Conservation (phyloP, 2,113 vertebrate species). For the Proterorhinus semilunaris region DNA sequence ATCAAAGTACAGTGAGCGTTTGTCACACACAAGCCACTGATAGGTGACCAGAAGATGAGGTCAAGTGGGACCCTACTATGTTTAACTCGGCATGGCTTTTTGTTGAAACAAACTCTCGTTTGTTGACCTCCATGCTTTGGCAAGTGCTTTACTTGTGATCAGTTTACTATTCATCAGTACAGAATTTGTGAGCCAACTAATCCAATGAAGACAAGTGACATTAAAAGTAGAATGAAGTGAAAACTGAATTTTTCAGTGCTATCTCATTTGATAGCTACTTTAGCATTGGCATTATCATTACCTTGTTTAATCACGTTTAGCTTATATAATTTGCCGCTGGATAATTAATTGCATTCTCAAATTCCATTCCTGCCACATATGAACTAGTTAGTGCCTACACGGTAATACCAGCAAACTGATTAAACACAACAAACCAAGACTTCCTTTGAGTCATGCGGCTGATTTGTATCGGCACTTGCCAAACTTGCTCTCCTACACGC, state of each 20-base stretch:
- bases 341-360: neutral
- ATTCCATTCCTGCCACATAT: neutral
- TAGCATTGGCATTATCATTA: no score
- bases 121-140: no score
- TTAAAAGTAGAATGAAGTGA: no score
- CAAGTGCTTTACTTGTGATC: no score
- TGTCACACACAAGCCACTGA: constrained; percentile 59
- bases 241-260: no score
- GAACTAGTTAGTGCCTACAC: constrained; percentile 12
- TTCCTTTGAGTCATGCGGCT: constrained; percentile 16
- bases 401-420: constrained; percentile 31
- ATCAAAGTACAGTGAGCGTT: constrained; percentile 71
- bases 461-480: constrained; percentile 28
- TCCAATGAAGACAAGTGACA: no score
- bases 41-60: constrained; percentile 60
- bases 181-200: no score
- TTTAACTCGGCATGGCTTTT: constrained; percentile 2
- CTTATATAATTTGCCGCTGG: neutral
- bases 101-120: neutral
- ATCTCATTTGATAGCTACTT: no score
- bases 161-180: no score
- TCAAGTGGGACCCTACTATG: constrained; percentile 13
- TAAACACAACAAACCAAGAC: constrained; percentile 37
- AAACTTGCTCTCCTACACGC: constrained; percentile 4
- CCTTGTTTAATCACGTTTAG: no score